phyloP scores from a whole-genome alignment of 2,113 vertebrate genomes.

The Oreocharis arfaki region DNA sequence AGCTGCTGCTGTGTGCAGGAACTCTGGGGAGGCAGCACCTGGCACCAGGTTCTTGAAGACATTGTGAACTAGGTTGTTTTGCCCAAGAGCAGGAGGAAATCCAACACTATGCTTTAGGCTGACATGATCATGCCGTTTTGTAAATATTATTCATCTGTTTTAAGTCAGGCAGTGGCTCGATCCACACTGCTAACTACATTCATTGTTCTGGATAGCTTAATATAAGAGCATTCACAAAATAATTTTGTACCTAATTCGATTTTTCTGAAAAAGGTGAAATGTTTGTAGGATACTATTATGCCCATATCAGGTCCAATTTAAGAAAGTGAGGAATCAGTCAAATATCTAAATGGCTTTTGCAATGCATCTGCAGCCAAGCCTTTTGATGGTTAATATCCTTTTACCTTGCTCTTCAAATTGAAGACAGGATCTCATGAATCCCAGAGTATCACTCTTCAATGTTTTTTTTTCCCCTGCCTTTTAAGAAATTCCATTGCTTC shows the following conservation, averaged over 20 bases:
- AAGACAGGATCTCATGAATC: neutral
- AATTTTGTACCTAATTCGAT: neutral
- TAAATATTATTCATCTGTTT: neutral
- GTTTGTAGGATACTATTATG: neutral
- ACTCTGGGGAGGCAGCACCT: neutral
- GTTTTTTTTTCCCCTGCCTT: neutral
- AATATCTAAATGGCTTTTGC: neutral
- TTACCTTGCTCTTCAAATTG: neutral
- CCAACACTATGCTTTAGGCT: neutral
- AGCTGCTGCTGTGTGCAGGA: neutral
- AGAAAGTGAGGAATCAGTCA: neutral
- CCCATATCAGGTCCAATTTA: neutral
- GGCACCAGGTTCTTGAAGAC: neutral
- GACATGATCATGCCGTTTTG: neutral
- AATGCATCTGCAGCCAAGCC: neutral
- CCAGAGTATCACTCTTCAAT: neutral
- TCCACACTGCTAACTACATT: neutral
- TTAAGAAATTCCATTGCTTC: neutral
- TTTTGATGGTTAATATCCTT: neutral
- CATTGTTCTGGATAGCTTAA: neutral
- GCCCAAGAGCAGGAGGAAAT: neutral
- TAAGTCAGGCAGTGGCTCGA: neutral
- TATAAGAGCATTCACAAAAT: neutral
- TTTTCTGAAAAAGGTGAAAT: neutral
- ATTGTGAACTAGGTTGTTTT: neutral